phyloP scores from a whole-genome alignment of 2,888 invertebrate genomes.

The Capitulum mitella region DNA sequence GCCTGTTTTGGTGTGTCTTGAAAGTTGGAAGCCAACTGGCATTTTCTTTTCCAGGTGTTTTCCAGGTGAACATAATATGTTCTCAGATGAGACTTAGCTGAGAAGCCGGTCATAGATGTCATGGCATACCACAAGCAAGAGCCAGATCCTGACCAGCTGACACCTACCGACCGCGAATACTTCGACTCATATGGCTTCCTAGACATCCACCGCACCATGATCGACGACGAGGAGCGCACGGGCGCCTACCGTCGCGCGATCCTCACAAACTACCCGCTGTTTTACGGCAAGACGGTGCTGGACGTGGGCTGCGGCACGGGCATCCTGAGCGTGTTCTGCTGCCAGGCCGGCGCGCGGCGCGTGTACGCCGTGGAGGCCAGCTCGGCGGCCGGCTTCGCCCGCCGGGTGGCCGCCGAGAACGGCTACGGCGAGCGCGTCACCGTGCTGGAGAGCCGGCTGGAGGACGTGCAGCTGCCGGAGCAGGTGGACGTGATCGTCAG shows the following conservation, averaged over 20 bases:
- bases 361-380: slow-evolving; percentile 82
- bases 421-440: slow-evolving; percentile 54
- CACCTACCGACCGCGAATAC: slow-evolving; percentile 25
- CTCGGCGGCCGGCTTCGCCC: slow-evolving; percentile 40
- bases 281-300: slow-evolving; percentile 34
- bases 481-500: slow-evolving; percentile 79
- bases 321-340: slow-evolving; percentile 81
- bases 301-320: slow-evolving; percentile 45
- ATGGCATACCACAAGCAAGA: no score
- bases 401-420: slow-evolving; percentile 60
- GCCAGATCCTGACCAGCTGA: no score
- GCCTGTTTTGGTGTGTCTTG: no score
- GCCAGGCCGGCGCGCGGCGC: slow-evolving; percentile 77
- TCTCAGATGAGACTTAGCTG: no score
- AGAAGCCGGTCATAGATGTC: no score
- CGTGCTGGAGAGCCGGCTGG: slow-evolving; percentile 67
- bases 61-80: no score
- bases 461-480: slow-evolving; percentile 63
- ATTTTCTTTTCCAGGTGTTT: no score
- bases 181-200: slow-evolving; percentile 34
- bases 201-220: slow-evolving; percentile 36
- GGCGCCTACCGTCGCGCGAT: slow-evolving; percentile 36
- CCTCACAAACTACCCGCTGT: slow-evolving; percentile 32
- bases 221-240: slow-evolving; percentile 35
- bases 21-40: no score